phyloP scores from a whole-genome alignment of 2,888 invertebrate genomes.

The Deroplatys truncata region DNA sequence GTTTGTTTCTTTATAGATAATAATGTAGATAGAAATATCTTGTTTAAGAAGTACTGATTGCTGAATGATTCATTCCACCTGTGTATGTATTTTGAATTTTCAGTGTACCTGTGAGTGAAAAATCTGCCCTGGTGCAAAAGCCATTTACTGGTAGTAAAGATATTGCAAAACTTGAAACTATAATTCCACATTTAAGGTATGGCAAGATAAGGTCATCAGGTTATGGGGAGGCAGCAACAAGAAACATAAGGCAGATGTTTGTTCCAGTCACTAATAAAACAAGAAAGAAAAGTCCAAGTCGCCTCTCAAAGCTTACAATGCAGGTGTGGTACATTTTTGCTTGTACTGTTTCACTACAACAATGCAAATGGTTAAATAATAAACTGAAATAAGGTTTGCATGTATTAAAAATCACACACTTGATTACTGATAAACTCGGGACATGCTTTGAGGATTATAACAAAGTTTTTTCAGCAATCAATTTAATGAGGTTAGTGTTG shows the following conservation, averaged over 20 bases:
- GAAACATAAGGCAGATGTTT: neutral
- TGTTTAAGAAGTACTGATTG: too few relatives aligned
- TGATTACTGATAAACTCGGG: too few relatives aligned
- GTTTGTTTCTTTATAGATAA: too few relatives aligned
- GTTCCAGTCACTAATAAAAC: neutral
- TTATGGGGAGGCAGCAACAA: neutral
- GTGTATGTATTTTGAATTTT: neutral
- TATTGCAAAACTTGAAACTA: neutral
- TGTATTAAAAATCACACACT: too few relatives aligned
- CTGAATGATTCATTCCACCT: too few relatives aligned
- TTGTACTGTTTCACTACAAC: too few relatives aligned
- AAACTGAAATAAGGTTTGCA: too few relatives aligned
- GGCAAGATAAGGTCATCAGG: constrained; percentile 1
- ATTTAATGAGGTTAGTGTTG: too few relatives aligned
- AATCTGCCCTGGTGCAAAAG: neutral
- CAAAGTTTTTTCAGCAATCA: too few relatives aligned
- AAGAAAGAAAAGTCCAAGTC: neutral
- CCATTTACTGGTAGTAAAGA: neutral
- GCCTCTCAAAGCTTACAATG: neutral
- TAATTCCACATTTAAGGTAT: neutral
- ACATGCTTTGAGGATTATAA: too few relatives aligned
- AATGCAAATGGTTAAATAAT: too few relatives aligned
- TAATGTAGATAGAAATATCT: too few relatives aligned
- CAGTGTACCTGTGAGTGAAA: neutral
- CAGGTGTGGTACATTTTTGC: neutral